Percentiles rank a stretch among this genome's conserved stretches.
phyloP scores from a whole-genome alignment of 2,113 vertebrate species.

The Synchiropus splendidus region DNA sequence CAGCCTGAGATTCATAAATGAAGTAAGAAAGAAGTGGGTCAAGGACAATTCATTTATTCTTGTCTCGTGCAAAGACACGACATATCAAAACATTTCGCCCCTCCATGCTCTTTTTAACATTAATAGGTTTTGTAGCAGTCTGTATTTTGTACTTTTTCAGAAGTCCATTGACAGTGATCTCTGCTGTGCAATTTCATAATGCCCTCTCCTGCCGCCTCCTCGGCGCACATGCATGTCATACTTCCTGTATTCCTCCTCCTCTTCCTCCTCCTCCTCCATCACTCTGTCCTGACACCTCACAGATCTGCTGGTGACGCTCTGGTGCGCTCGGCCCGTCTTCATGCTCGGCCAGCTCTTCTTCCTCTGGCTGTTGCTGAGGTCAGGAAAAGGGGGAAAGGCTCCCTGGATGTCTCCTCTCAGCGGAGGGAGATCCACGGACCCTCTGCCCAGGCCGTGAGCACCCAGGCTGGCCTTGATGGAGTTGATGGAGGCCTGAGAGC shows the following conservation, averaged over 20 bases:
- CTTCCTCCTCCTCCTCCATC: conserved; percentile 76
- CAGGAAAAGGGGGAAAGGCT: conserved; percentile 25
- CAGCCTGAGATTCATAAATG: too few species aligned
- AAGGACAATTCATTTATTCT: too few species aligned
- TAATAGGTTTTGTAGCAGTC: too few species aligned
- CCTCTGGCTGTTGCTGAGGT: conserved; percentile 41
- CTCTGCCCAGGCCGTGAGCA: conserved; percentile 54
- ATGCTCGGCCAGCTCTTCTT: conserved; percentile 61
- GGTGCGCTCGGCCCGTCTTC: conserved; percentile 30
- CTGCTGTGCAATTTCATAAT: conserved; percentile 64
- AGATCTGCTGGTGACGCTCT: conserved; percentile 53
- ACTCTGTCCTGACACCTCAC: conserved; percentile 79
- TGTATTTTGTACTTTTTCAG: conserved; percentile 39
- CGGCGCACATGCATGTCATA: conserved; percentile 73
- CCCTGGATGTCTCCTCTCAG: conserved; percentile 42
- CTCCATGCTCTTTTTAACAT: too few species aligned
- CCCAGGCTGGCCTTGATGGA: conserved; percentile 67
- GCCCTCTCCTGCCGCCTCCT: conserved; percentile 52
- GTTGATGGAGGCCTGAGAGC: conserved; percentile 71
- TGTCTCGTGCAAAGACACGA: too few species aligned
- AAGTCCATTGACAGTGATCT: conserved; percentile 92
- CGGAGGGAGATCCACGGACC: conserved; percentile 74
- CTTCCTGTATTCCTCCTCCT: conserved; percentile 23
- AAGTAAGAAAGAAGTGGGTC: too few species aligned
- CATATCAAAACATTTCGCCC: too few species aligned